Conservation (phyloP, 2,888 invertebrate genomes). For the Erebia palarica region DNA sequence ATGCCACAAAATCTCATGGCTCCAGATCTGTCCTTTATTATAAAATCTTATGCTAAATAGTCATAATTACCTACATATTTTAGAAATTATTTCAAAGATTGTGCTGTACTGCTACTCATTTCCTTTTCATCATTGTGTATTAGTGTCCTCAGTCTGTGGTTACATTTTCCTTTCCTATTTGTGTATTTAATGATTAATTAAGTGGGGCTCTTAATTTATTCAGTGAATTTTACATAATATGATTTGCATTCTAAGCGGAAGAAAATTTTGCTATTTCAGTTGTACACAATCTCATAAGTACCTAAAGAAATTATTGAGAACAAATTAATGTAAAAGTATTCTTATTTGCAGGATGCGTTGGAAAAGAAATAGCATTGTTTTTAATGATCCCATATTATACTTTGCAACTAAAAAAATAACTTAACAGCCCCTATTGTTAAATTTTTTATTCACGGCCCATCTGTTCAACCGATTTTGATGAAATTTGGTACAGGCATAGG, state of each 20-base stretch:
- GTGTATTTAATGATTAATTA: neutral
- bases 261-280: no score
- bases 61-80: neutral
- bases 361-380: no score
- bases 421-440: neutral
- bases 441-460: no score
- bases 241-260: no score
- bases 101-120: neutral
- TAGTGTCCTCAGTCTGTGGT: neutral
- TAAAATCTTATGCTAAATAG: neutral
- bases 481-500: no score
- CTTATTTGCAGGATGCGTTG: no score
- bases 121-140: neutral
- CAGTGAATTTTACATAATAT: neutral
- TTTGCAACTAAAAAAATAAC: neutral
- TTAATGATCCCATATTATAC: no score
- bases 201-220: conserved; percentile 7
- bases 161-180: neutral
- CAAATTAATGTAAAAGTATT: no score
- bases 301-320: no score
- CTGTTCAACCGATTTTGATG: no score
- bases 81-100: neutral
- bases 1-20: neutral
- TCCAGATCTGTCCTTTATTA: neutral
- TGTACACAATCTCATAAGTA: neutral